Evolutionary conservation across 2,797 vertebrate species (phyloP).

Genomic region (Chaetodon trifasciatus): DNA sequence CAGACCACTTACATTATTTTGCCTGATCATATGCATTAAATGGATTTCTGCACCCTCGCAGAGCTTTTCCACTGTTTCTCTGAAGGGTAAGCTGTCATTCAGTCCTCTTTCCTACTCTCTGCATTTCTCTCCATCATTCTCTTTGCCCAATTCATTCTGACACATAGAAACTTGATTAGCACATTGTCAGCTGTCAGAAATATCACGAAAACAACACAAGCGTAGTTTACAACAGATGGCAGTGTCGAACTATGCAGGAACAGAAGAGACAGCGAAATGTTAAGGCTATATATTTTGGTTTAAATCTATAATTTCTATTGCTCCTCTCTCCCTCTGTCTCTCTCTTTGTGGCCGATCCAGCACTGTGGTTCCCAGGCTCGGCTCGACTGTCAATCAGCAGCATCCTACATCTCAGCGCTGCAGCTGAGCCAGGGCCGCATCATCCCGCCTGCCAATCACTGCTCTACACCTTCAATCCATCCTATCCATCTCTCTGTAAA

Average conservation of each 20-base stretch:
- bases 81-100: constrained; percentile 14
- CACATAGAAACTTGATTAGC: constrained; percentile 23
- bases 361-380: constrained; percentile 75
- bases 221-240: constrained; percentile 72
- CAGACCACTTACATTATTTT: background rate
- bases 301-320: constrained; percentile 61
- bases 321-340: constrained; percentile 26
- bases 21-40: constrained; percentile 18
- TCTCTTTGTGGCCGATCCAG: constrained; percentile 69
- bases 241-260: constrained; percentile 71
- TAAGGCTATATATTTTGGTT: constrained; percentile 57
- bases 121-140: constrained; percentile 1
- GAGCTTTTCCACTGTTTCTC: constrained; percentile 17
- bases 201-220: constrained; percentile 31
- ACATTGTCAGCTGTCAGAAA: constrained; percentile 34
- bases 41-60: constrained; percentile 9
- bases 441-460: constrained; percentile 91
- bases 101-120: constrained; percentile 16
- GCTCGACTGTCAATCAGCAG: constrained; percentile 88
- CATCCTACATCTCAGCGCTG: constrained; percentile 89
- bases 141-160: constrained; percentile 2
- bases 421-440: constrained; percentile 89
- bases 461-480: constrained; percentile 78
- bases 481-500: constrained; percentile 77
- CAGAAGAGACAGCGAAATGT: constrained; percentile 49